These are phyloP conservation scores for Trachelus troglodyta DNA, from an alignment of 2,888 invertebrate genomes.

Conservation along the genomic window DNA sequence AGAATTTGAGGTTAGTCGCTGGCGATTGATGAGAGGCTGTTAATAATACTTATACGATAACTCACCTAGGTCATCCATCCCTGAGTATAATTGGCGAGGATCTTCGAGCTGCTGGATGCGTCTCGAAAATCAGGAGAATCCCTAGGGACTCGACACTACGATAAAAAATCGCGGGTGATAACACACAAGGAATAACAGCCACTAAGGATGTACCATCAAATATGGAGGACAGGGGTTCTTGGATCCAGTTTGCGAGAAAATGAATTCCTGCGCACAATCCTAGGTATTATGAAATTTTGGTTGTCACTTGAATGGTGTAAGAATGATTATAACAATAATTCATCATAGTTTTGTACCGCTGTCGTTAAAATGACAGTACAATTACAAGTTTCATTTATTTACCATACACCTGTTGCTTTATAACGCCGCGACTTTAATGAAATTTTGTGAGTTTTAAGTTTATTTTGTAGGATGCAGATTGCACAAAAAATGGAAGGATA, in stretches of 20 bases:
- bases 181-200: conserved; percentile 1
- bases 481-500: neutral
- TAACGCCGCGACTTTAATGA: neutral
- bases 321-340: neutral
- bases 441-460: neutral
- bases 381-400: neutral
- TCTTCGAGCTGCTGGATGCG: conserved; percentile 21
- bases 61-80: conserved; percentile 63
- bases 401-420: neutral
- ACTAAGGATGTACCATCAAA: conserved; percentile 34
- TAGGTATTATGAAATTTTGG: neutral
- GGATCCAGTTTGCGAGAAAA: neutral
- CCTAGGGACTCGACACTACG: neutral
- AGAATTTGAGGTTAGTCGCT: conserved; percentile 37
- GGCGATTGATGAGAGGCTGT: conserved; percentile 1
- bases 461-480: neutral
- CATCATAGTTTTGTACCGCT: neutral
- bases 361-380: neutral
- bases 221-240: conserved; percentile 35
- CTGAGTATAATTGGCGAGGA: conserved; percentile 11
- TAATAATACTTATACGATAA: conserved; percentile 27
- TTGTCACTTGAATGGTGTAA: neutral
- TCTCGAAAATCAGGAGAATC: neutral
- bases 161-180: neutral
- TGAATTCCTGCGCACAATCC: neutral